These are phyloP conservation scores for Aurelia sp. DNA, from an alignment of 30 jellyfish, hydroid and myxozoan species.

Conservation along the genomic window DNA sequence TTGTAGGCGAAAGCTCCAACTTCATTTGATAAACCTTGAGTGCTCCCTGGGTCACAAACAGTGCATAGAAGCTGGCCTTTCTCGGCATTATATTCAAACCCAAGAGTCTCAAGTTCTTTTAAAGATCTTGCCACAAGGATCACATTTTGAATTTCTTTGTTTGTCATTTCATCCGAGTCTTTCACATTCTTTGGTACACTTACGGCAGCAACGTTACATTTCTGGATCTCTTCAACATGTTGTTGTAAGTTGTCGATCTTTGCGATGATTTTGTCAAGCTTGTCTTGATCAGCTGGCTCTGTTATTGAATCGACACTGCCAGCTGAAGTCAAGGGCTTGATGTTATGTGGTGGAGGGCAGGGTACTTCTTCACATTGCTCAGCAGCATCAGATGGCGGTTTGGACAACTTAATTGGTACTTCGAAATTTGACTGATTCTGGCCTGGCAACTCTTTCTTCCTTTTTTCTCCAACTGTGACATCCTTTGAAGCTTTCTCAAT, in stretches of 20 bases:
- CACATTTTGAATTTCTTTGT: constrained; percentile 12
- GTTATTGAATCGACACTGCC: constrained; percentile 6
- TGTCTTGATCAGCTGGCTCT: constrained; percentile 33
- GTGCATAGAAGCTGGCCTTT: constrained; percentile 18
- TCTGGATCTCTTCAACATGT: constrained; percentile 23
- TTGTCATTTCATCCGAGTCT: constrained; percentile 6
- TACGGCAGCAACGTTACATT: not conserved
- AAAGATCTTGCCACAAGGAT: constrained; percentile 18
- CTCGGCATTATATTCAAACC: constrained; percentile 12
- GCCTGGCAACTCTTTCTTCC: not conserved
- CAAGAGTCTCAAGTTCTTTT: constrained; percentile 22
- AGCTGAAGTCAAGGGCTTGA: constrained; percentile 13
- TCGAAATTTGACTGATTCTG: not conserved
- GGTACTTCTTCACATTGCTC: constrained; percentile 9
- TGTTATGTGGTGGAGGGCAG: constrained; percentile 4
- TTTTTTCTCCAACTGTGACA: constrained; percentile 17
- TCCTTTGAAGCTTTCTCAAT: not conserved
- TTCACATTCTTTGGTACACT: not conserved
- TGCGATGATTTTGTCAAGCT: constrained; percentile 2
- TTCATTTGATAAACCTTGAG: constrained; percentile 2
- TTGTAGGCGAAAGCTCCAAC: constrained; percentile 11
- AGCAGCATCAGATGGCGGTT: not conserved
- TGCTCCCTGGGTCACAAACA: constrained; percentile 14
- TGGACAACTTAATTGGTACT: not conserved
- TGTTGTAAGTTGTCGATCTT: constrained; percentile 5